Conservation (phyloP, 2,888 invertebrate genomes). For the Ethmia dodecea region DNA sequence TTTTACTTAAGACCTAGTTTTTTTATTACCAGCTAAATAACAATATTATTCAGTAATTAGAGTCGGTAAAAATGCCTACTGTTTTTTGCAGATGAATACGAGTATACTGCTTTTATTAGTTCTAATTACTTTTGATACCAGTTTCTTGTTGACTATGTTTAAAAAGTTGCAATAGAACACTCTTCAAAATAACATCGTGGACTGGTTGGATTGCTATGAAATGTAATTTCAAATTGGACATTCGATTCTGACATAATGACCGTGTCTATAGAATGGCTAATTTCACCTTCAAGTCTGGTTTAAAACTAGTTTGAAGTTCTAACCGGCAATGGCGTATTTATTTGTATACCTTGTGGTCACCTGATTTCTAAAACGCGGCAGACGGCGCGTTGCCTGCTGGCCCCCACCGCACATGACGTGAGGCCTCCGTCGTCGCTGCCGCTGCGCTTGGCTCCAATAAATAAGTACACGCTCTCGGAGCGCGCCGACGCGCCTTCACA, state of each 20-base stretch:
- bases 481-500: constrained; percentile 29
- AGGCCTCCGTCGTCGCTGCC: constrained; percentile 17
- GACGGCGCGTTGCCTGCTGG: constrained; percentile 51
- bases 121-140: too few species aligned
- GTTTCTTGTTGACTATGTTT: too few species aligned
- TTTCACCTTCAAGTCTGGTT: constrained; percentile 19
- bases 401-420: constrained; percentile 51
- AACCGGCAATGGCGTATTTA: constrained; percentile 19
- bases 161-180: too few species aligned
- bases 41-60: too few species aligned
- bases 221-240: constrained; percentile 2
- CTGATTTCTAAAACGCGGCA: constrained; percentile 38
- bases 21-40: too few species aligned
- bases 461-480: constrained; percentile 52
- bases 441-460: constrained; percentile 35
- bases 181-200: too few species aligned
- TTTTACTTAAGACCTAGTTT: background rate
- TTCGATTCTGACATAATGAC: constrained; percentile 14
- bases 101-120: too few species aligned
- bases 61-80: too few species aligned
- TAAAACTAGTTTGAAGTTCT: constrained; percentile 15
- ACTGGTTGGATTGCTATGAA: too few species aligned
- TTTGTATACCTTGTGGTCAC: constrained; percentile 28
- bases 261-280: constrained; percentile 14
- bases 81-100: too few species aligned